These are phyloP conservation scores for Drosophila recens DNA, from an alignment of 2,888 invertebrate species.

Conservation along the genomic window DNA sequence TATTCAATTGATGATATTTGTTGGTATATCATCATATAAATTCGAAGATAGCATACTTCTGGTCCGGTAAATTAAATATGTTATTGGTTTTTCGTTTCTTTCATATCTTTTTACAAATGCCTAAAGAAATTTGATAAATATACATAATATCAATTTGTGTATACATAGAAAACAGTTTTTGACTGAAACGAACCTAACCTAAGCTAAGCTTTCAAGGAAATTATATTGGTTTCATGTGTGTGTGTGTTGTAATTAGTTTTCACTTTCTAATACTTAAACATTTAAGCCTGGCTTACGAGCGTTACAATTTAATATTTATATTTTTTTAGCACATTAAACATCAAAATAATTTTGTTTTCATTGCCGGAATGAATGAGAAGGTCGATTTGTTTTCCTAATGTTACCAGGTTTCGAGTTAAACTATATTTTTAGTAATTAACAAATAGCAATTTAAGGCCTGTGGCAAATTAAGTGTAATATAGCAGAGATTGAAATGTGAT, in stretches of 20 bases:
- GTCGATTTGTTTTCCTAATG: slow-evolving; percentile 26
- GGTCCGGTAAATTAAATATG: slow-evolving; percentile 72
- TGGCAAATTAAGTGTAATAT: slow-evolving; percentile 43
- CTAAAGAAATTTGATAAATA: slow-evolving; percentile 52
- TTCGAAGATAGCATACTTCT: slow-evolving; percentile 73
- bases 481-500: slow-evolving; percentile 26
- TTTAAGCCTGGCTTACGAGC: slow-evolving; percentile 66
- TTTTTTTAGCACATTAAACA: slow-evolving; percentile 37
- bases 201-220: slow-evolving; percentile 78
- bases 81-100: slow-evolving; percentile 32
- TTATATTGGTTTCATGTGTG: slow-evolving; percentile 44
- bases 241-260: slow-evolving; percentile 35
- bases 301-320: slow-evolving; percentile 24
- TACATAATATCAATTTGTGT: slow-evolving; percentile 70
- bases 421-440: slow-evolving; percentile 30
- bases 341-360: slow-evolving; percentile 56
- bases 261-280: slow-evolving; percentile 69
- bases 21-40: slow-evolving; percentile 58
- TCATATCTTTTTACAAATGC: slow-evolving; percentile 40
- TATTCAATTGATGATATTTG: slow-evolving; percentile 38
- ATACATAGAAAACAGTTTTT: slow-evolving; percentile 60
- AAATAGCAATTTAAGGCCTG: slow-evolving; percentile 41
- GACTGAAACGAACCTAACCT: slow-evolving; percentile 52
- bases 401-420: slow-evolving; percentile 41
- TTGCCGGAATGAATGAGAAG: slow-evolving; percentile 79